phyloP scores from a whole-genome alignment of 2,797 vertebrate genomes.

The Characodon lateralis region DNA sequence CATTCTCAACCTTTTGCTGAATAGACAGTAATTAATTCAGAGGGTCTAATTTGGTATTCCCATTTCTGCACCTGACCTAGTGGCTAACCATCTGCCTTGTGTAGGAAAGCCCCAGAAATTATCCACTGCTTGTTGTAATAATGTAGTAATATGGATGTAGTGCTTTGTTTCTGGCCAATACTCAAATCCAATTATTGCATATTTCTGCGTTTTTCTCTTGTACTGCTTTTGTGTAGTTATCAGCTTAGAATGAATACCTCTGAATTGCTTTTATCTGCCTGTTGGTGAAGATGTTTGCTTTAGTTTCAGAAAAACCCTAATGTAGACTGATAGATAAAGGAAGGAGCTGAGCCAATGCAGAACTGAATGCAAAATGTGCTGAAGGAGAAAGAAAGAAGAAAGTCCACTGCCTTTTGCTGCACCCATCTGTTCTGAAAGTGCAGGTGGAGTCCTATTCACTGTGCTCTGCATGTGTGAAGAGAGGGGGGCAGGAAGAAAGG shows the following conservation, averaged over 20 bases:
- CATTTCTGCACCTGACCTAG: slow-evolving; percentile 75
- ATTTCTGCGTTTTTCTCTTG: slow-evolving; percentile 18
- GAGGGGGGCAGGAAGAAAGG: slow-evolving; percentile 74
- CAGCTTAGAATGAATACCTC: slow-evolving; percentile 24
- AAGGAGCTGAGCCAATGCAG: slow-evolving; percentile 45
- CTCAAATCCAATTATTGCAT: slow-evolving; percentile 45
- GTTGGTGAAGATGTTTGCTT: slow-evolving; percentile 48
- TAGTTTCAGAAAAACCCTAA: slow-evolving; percentile 49
- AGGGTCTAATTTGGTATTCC: slow-evolving; percentile 70
- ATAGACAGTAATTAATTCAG: slow-evolving; percentile 45
- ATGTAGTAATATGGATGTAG: slow-evolving; percentile 39
- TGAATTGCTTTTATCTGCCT: slow-evolving; percentile 51
- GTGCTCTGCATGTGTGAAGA: slow-evolving; percentile 69
- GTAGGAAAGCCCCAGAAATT: slow-evolving; percentile 51
- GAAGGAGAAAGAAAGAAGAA: slow-evolving; percentile 61
- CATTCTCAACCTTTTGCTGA: slow-evolving; percentile 17
- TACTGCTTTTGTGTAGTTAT: slow-evolving; percentile 24
- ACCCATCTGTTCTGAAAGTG: slow-evolving; percentile 86
- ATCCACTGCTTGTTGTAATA: slow-evolving; percentile 43
- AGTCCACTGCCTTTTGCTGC: slow-evolving; percentile 82
- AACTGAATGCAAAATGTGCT: slow-evolving; percentile 59
- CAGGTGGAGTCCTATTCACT: slow-evolving; percentile 87
- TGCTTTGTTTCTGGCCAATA: slow-evolving; percentile 53
- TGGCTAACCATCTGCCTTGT: slow-evolving; percentile 70
- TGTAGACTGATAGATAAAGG: slow-evolving; percentile 52